Evolutionary conservation across 1,140 invertebrate species (phyloP), one percentile per base, ranked within the genome.

Genomic region (Lasaia peninsularis): DNA sequence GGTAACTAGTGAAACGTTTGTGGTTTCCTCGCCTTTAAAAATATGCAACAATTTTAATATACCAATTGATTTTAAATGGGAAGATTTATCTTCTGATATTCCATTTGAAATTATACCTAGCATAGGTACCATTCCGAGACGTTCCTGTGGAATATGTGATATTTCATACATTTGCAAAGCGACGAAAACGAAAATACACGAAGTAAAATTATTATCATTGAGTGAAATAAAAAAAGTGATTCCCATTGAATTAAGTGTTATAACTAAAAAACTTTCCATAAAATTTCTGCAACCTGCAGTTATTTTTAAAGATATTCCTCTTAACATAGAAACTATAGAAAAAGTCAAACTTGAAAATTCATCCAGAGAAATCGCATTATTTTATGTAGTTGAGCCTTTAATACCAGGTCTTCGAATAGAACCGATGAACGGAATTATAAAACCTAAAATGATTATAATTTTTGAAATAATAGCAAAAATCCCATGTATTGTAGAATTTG

Each of bases 261-360:
- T 81, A 0, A 84, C 78, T 20, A 59, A 80, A 56, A 88, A 88
- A 57, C 59, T 82, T 5, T 78, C 75, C 4, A 76, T 88, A 52
- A 88, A 86, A 61, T 88, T 86, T 73, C 73, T 86, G 59, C 75
- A 82, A 69, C 37, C 62, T 33, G 58, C 69, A 14, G 62, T 88
- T 14, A 49, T 67, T 49, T 88, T 88, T 52, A 88, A 86, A 75
- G 83, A 88, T 60, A 81, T 88, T 54, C 64, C 77, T 11, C 64
- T 88, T 52, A 88, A 88, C 62, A 63, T 86, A 52, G 78, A 86
- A 67, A 76, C 73, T 3, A 60, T 68, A 16, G 78, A 84, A 71
- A 84, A 58, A 58, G 75, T 81, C 0, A 84, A 75, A 66, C 63
- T 88, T 33, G 83, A 88, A 71, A 88, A 88, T 64, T 78, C 78